A percentile compares a stretch with the other conserved stretches of the same genome.
Evolutionary conservation across 1,140 invertebrate species (phyloP).

Genomic region (Melitaea cinxia): DNA sequence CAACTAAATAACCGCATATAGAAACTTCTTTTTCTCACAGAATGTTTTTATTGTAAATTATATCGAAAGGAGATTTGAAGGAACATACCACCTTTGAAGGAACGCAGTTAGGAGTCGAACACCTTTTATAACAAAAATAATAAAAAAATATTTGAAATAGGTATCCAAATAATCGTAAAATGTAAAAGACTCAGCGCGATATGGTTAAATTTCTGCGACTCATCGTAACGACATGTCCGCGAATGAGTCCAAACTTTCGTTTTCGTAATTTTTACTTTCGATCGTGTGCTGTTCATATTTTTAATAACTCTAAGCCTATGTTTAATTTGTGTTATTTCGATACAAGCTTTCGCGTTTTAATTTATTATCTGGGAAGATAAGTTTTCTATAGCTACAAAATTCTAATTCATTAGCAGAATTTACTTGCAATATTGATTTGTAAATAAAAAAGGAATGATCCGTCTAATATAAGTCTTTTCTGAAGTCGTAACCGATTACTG

Average conservation of each 20-base stretch:
- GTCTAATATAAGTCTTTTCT: too few relatives aligned
- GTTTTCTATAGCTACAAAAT: neutral
- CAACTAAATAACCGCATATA: too few relatives aligned
- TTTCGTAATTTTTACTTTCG: constrained; percentile 67
- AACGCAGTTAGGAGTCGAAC: too few relatives aligned
- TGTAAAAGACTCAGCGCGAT: constrained; percentile 47
- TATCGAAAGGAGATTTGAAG: too few relatives aligned
- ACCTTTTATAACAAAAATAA: neutral
- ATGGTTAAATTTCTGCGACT: constrained; percentile 57
- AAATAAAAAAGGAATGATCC: too few relatives aligned
- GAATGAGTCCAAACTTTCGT: constrained; percentile 56
- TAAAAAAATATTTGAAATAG: neutral
- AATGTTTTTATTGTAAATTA: too few relatives aligned
- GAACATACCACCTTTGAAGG: too few relatives aligned
- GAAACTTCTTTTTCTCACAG: too few relatives aligned
- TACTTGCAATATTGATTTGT: too few relatives aligned
- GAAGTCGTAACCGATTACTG: too few relatives aligned
- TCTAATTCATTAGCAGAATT: too few relatives aligned
- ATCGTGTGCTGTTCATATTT: constrained; percentile 40
- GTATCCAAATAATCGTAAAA: constrained; percentile 36
- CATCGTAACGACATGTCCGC: constrained; percentile 57
- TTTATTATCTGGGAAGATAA: neutral
- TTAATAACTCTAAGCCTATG: constrained; percentile 37
- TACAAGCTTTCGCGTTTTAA: neutral
- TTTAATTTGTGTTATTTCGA: neutral